Evolutionary conservation across 2,113 vertebrate genomes (phyloP).

Genomic region (Pollimyrus isidori): DNA sequence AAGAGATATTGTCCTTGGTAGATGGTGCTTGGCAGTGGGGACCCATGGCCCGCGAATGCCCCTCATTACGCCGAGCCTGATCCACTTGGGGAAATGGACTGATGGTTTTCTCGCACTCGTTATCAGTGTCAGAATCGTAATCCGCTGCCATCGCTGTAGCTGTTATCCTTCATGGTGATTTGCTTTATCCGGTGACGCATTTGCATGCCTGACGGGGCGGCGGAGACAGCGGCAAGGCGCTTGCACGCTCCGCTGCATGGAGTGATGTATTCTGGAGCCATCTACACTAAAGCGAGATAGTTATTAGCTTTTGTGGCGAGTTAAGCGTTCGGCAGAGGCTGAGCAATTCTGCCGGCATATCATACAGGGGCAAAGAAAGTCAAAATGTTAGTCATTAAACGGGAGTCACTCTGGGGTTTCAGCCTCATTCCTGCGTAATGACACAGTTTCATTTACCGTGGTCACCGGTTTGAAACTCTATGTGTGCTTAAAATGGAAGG

Average conservation of each 20-base stretch:
- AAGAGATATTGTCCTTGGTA: not conserved
- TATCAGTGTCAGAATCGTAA: not conserved
- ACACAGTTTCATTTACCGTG: not conserved
- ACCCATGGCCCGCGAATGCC: not conserved
- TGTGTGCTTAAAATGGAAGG: not conserved
- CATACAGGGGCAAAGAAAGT: not conserved
- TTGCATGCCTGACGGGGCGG: not conserved
- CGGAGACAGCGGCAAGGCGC: not conserved
- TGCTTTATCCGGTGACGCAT: not conserved
- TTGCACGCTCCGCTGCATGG: not conserved
- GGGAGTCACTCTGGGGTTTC: not conserved
- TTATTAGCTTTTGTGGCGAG: constrained; percentile 1
- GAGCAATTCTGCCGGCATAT: not conserved
- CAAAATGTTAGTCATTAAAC: not conserved
- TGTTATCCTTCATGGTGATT: not conserved
- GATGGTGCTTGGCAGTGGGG: not conserved
- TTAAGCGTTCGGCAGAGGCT: not conserved
- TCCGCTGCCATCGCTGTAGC: not conserved
- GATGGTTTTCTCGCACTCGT: not conserved
- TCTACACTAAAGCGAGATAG: not conserved
- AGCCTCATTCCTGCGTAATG: constrained; percentile 7
- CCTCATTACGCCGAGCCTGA: not conserved
- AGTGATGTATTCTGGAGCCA: not conserved
- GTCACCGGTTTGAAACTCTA: not conserved
- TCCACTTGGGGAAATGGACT: not conserved